Base-by-base conservation (phyloP, 2,888 invertebrate genomes). In the Empis stercorea region DNA sequence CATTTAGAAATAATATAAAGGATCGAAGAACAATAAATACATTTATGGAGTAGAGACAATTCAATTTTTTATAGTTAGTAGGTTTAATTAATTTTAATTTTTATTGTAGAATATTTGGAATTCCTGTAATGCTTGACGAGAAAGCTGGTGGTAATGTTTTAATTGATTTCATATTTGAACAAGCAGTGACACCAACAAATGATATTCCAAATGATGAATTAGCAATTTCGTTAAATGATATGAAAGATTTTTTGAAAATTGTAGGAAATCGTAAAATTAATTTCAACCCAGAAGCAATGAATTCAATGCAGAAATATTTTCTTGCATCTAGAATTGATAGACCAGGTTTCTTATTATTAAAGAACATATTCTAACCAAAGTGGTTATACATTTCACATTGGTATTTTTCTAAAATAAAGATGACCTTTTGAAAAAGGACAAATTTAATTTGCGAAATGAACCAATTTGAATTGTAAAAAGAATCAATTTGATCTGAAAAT, bases 261-360 rank as follows among this genome's bases (percentile, higher is more conserved):
- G 50, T 66, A 10, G 56, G 62, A 6, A 61, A 60, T 43, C 55
- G 58, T 2, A 50, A 57, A 39, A 56, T 62, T 0, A 48, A 54
- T 11, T 53, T 66, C 4, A 55, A 59, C 0, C 17, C 52, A 5
- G 58, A 60, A 15, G 73, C 73, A 1, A 56, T 61, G 7, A 52
- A 59, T 13, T 55, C 74, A 47, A 58, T 74, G 13, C 64, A 66
- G 48, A 65, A 68, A 45, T 74, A 74, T 55, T 74, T 70, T 56
- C 66, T 72, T 1, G 64, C 68, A 10, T 64, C 68, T 10, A 61
- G 73, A 43, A 57, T 59, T 30, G 58, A 63, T 16, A 60, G 70
- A 38, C 63, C 69, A 16, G 65, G 72, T 66, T 37, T 23, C n/a
- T 32, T 34, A 15, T 34, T 36, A 36, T 36, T 3, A 16, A 16